These are phyloP conservation scores for Damaliscus lunatus DNA, from an alignment of 2,113 vertebrate species.

Conservation along the genomic window DNA sequence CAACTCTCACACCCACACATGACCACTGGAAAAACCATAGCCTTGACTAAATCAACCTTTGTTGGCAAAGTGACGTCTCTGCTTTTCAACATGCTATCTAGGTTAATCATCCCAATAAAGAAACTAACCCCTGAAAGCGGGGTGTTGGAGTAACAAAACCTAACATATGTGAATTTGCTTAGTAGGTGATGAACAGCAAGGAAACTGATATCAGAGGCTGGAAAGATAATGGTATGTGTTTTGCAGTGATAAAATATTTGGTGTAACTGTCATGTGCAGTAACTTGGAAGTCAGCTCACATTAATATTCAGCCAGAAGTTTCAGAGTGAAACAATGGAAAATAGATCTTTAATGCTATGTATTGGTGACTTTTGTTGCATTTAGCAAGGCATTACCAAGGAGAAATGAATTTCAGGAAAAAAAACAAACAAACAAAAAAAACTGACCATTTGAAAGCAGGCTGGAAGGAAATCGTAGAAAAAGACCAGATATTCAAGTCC, in stretches of 20 bases:
- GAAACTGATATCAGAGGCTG: background rate
- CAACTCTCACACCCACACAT: too few relatives aligned
- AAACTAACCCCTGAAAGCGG: background rate
- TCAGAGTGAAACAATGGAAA: background rate
- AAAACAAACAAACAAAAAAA: background rate
- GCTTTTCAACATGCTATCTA: too few relatives aligned
- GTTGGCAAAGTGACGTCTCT: too few relatives aligned
- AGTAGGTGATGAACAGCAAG: background rate
- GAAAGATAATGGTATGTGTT: background rate
- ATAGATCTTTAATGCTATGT: background rate
- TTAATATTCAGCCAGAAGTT: background rate
- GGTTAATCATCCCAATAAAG: background rate
- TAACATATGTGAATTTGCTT: background rate
- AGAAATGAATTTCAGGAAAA: conserved; percentile 14
- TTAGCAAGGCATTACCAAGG: background rate
- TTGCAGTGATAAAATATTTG: background rate
- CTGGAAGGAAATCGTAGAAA: background rate
- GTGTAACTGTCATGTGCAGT: background rate
- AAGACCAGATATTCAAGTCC: background rate
- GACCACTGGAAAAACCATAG: too few relatives aligned
- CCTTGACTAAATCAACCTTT: too few relatives aligned
- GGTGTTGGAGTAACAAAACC: background rate
- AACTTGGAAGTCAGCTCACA: background rate
- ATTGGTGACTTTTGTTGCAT: background rate
- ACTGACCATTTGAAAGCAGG: background rate